Base-by-base conservation (phyloP, 2,113 vertebrate species). In the Microcebus lehilahytsara region DNA sequence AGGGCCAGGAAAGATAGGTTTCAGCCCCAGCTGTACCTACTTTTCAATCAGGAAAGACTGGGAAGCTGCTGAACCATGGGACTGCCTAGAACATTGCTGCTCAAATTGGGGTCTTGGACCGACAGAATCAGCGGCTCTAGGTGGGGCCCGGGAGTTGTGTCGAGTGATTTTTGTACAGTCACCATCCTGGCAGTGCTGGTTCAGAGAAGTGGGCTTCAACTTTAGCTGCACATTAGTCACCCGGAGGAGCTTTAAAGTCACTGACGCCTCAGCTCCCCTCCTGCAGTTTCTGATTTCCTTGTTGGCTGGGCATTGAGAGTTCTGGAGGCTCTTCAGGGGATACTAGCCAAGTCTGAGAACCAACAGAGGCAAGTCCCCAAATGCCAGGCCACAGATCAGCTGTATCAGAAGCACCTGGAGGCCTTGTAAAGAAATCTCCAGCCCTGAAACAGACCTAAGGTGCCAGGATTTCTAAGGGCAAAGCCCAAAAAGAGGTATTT, bases 71-170 rank as follows among this genome's bases (percentile, higher is more conserved):
- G 92, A 32, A 13, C 75, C 22, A 4, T 78, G 19, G 49, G 37
- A 66, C 27, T 66, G 27, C 27, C 62, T 27, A 27, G 27, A 72
- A 40, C 9, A 3, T 3, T 46, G 42, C 56, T 86, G 6, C 9
- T 80, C 58, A 51, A 58, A 60, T 4, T 67, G 32, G 40, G 37
- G 20, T 51, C 56, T 74, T 37, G 20, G 40, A 30, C 1, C 1
- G 34, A 30, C 60, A 51, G 67, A 79, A 62, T 51, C 6, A 2
- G 40, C 34, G 3, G 60, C 9, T 84, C 75, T 30, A 30, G 40
- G 9, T 27, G 0, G 30, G 42, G 9, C 5, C 32, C 23, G 16
- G 4, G 5, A 19, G 3, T 66, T 32, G 0, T 9, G 32, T 53
- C 10, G 0, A 9, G 37, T 51, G 78, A 40, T 53, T 77, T 19